Evolutionary conservation across 35 echinoderm and acorn worm genomes (phyloP).

Genomic region (Anneissia japonica): DNA sequence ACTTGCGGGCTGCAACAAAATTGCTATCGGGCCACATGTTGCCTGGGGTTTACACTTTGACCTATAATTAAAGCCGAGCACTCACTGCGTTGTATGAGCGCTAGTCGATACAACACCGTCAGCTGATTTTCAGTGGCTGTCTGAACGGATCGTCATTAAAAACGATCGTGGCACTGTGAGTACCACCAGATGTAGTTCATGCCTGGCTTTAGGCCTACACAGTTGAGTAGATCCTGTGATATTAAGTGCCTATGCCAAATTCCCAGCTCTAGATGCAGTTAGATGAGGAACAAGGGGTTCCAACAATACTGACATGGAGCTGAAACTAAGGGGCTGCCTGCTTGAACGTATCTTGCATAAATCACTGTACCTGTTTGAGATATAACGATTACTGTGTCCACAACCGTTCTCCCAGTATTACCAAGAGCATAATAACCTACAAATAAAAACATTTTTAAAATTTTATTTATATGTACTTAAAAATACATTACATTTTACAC

Average conservation of each 20-base stretch:
- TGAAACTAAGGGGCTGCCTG: background rate
- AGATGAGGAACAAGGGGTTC: background rate
- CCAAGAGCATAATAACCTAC: conserved; percentile 88
- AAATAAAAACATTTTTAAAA: conserved; percentile 1
- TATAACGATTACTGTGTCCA: conserved; percentile 71
- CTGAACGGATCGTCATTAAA: too few relatives aligned
- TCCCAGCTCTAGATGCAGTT: background rate
- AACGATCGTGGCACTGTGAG: too few relatives aligned
- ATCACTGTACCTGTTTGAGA: conserved; percentile 83
- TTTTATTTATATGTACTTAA: too few relatives aligned
- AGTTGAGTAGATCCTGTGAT: background rate
- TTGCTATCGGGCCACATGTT: too few relatives aligned
- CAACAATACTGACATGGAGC: background rate
- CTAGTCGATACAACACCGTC: too few relatives aligned
- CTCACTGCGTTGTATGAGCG: too few relatives aligned
- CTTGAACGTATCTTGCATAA: too few relatives aligned
- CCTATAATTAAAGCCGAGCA: too few relatives aligned
- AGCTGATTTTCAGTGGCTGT: too few relatives aligned
- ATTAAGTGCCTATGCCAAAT: background rate
- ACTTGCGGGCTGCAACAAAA: too few relatives aligned
- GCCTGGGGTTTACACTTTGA: too few relatives aligned
- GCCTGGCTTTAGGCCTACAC: background rate
- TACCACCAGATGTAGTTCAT: background rate
- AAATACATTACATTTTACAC: too few relatives aligned
- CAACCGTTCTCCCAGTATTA: conserved; percentile 55